These are phyloP conservation scores for Terebella lapidaria DNA, from an alignment of 2,888 invertebrate species.

Conservation along the genomic window DNA sequence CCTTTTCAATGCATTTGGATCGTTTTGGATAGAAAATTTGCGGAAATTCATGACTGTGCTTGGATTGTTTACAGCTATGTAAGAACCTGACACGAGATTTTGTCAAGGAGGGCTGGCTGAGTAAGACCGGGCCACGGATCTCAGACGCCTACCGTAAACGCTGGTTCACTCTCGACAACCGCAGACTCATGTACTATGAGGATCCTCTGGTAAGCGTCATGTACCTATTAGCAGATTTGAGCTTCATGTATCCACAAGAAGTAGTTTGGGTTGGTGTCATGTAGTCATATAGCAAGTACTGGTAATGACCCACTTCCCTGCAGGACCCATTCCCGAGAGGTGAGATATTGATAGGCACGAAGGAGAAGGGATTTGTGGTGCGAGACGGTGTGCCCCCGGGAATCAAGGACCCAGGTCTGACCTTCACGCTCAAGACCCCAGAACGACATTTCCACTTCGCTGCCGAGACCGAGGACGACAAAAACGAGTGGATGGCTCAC, in stretches of 20 bases:
- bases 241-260: too few species aligned
- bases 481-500: constrained; percentile 71
- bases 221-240: too few species aligned
- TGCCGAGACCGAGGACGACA: constrained; percentile 70
- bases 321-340: constrained; percentile 83
- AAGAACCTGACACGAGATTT: constrained; percentile 75
- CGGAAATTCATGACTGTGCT: too few species aligned
- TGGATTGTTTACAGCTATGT: constrained; percentile 59
- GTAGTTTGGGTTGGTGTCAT: too few species aligned
- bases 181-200: constrained; percentile 89
- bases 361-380: constrained; percentile 71
- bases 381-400: constrained; percentile 63
- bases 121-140: constrained; percentile 80
- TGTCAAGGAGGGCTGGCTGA: constrained; percentile 78
- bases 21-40: too few species aligned
- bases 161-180: constrained; percentile 83
- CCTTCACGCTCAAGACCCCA: constrained; percentile 77
- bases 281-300: too few species aligned
- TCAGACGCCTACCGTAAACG: constrained; percentile 77
- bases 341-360: constrained; percentile 80
- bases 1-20: too few species aligned
- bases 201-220: constrained; percentile 63
- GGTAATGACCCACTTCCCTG: too few species aligned
- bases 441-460: constrained; percentile 78
- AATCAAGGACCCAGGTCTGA: constrained; percentile 68